Evolutionary conservation across 2,113 vertebrate genomes (phyloP).

Genomic region (Charina bottae): DNA sequence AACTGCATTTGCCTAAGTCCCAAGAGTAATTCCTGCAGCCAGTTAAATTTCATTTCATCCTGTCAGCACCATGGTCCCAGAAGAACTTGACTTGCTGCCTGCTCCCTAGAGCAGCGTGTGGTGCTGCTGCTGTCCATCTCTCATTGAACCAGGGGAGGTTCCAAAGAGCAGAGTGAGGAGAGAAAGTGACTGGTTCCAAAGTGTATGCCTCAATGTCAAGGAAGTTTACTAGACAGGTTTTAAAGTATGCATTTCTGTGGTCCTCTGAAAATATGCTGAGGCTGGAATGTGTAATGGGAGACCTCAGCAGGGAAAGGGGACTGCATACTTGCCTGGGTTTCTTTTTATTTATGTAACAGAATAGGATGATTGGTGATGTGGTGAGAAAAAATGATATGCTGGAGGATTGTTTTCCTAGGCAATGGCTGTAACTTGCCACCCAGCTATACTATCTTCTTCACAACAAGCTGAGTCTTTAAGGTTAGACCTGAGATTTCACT

Average conservation of each 20-base stretch:
- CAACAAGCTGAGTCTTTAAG: conserved; percentile 16
- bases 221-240: conserved; percentile 69
- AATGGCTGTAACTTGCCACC: not conserved
- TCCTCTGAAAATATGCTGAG: conserved; percentile 53
- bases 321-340: conserved; percentile 36
- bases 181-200: conserved; percentile 69
- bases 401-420: conserved; percentile 13
- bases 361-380: not conserved
- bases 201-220: conserved; percentile 61
- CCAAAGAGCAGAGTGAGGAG: conserved; percentile 59
- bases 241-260: conserved; percentile 62
- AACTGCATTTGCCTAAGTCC: conserved; percentile 24
- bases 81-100: conserved; percentile 33
- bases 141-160: conserved; percentile 53
- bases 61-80: conserved; percentile 20
- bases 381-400: conserved; percentile 15
- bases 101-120: conserved; percentile 15
- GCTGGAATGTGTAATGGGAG: conserved; percentile 71
- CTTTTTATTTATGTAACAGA: conserved; percentile 22
- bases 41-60: conserved; percentile 7
- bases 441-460: not conserved
- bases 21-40: not conserved
- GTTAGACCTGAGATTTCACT: conserved; percentile 7
- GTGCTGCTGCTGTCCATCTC: conserved; percentile 26
- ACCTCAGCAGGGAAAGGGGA: conserved; percentile 31